A percentile compares a stretch with the other conserved stretches of the same genome.
Evolutionary conservation across 2,888 invertebrate species (phyloP).

Genomic region (Euphydryas editha): DNA sequence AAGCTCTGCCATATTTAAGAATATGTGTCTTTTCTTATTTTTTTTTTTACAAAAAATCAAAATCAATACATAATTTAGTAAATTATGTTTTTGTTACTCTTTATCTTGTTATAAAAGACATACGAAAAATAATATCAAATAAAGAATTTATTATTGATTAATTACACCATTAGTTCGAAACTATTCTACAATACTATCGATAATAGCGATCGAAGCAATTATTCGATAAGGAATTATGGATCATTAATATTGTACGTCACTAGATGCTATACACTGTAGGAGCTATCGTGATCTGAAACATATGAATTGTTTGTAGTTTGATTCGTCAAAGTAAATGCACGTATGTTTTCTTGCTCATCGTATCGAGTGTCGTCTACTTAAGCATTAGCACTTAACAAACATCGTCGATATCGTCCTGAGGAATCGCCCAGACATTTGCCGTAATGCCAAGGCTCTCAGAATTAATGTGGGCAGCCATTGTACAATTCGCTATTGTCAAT

Average conservation of each 20-base stretch:
- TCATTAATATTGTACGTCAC: background rate
- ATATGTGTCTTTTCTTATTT: too few species aligned
- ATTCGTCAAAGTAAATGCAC: constrained; percentile 11
- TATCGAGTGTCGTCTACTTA: constrained; percentile 58
- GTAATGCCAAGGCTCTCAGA: constrained; percentile 75
- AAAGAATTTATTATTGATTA: constrained; percentile 24
- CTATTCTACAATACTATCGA: constrained; percentile 18
- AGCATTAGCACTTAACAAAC: constrained; percentile 67
- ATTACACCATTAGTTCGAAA: constrained; percentile 29
- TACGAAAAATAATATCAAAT: background rate
- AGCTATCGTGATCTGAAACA: background rate
- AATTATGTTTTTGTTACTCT: too few species aligned
- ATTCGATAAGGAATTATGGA: constrained; percentile 21
- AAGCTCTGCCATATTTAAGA: too few species aligned
- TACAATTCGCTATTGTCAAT: constrained; percentile 65
- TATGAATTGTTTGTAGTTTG: background rate
- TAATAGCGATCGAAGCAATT: constrained; percentile 24
- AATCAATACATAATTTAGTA: background rate
- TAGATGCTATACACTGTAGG: background rate
- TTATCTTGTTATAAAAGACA: background rate
- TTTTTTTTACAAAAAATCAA: background rate
- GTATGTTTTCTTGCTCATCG: constrained; percentile 52
- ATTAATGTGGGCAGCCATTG: constrained; percentile 71
- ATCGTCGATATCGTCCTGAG: constrained; percentile 66
- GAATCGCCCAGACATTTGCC: constrained; percentile 65